Evolutionary conservation across 2,888 invertebrate genomes (phyloP).

Genomic region (Zaprionus obscuricornis): DNA sequence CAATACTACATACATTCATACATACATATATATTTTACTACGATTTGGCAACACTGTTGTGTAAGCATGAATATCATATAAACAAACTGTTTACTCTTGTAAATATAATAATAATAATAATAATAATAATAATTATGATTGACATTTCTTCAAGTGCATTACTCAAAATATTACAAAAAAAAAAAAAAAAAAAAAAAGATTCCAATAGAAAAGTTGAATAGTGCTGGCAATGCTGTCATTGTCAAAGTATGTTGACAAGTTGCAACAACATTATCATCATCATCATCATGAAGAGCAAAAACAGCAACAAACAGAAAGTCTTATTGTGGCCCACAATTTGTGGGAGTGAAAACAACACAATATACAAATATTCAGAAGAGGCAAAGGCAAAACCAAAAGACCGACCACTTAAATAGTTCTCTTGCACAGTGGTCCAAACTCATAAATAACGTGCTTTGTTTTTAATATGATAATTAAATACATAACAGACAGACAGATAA

Average conservation of each 20-base stretch:
- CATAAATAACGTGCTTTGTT: neutral
- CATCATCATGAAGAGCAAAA: conserved; percentile 36
- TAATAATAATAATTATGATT: conserved; percentile 48
- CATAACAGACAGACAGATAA: neutral
- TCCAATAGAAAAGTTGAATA: conserved; percentile 22
- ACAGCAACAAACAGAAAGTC: conserved; percentile 42
- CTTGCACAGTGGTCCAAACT: conserved; percentile 32
- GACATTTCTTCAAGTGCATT: conserved; percentile 17
- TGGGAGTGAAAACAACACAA: conserved; percentile 11
- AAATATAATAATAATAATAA: too few relatives aligned
- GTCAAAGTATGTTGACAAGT: conserved; percentile 49
- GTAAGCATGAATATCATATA: conserved; percentile 31
- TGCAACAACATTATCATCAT: conserved; percentile 47
- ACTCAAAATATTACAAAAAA: conserved; percentile 11
- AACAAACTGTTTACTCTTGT: conserved; percentile 41
- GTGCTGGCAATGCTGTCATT: conserved; percentile 29
- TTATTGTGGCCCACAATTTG: conserved; percentile 6
- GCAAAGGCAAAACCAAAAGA: conserved; percentile 12
- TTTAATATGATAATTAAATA: too few relatives aligned
- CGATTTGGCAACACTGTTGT: conserved; percentile 9
- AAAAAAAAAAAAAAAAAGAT: conserved; percentile 35
- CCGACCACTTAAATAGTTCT: conserved; percentile 29
- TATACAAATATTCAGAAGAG: neutral
- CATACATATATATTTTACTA: neutral
- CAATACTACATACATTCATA: neutral